Evolutionary conservation across 2,113 vertebrate genomes (phyloP), one percentile per base, ranked within the genome.

Genomic region (Equus quagga): DNA sequence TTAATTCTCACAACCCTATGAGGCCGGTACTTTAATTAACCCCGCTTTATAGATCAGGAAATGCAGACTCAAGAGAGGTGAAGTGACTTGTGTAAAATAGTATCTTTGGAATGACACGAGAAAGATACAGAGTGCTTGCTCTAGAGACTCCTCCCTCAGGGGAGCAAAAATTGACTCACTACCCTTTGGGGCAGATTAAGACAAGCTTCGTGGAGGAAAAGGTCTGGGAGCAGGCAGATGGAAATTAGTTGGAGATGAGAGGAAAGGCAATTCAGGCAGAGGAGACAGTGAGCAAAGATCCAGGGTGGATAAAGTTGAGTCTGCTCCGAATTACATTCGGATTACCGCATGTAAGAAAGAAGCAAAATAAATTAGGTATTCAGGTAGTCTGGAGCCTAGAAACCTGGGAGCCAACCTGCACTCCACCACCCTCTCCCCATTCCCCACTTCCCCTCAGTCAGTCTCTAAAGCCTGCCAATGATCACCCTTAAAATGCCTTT

Each of bases 401-500:
- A 94, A 92, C 14, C 69, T 72, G 23, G 46, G 73, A 69, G 31
- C 46, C 70, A 80, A 46, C 36, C 83, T 80, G 78, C 65, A 76
- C n/a, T 76, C 36, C 24, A 24, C 46, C 54, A 60, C 62, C 28
- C 12, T 26, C 13, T 94, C 81, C 49, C 11, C 73, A 70, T 33
- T 72, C 21, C 46, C 49, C 33, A 70, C 44, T 95, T 78, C 78
- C 88, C 64, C 60, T 11, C 75, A 92, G 17, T 85, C 64, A 79
- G 69, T 64, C 54, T 81, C 83, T 91, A 88, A 95, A 92, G 67
- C 24, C 13, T 78, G 81, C 60, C 83, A 46, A 28, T 58, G 60
- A 67, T 81, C 79, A 90, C 86, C 54, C 80, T 89, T 85, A 73
- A 92, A 94, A 96, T 69, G 87, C 84, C 56, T 95, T 91, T 93